phyloP scores from a whole-genome alignment of 2,888 invertebrate species.

The Luperina nickerlii region DNA sequence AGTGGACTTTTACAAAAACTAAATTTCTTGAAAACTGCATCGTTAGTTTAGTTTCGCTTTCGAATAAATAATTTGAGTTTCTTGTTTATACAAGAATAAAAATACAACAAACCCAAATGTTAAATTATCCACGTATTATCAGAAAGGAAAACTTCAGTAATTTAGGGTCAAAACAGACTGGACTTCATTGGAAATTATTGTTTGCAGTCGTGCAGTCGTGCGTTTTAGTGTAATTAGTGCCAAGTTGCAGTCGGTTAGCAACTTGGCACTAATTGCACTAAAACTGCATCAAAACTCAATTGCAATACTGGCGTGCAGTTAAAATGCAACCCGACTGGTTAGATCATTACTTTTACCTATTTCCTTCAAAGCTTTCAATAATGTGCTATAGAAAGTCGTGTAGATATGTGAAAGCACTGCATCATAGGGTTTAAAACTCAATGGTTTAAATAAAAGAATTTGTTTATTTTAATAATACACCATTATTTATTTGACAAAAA shows the following conservation, averaged over 20 bases:
- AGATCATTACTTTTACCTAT: too few species aligned
- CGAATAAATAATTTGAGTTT: background rate
- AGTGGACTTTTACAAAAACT: background rate
- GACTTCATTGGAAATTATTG: background rate
- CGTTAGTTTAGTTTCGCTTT: too few species aligned
- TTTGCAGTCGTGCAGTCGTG: too few species aligned
- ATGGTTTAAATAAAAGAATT: slow-evolving; percentile 68
- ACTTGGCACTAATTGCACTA: too few species aligned
- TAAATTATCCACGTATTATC: background rate
- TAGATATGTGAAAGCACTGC: background rate
- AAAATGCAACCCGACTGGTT: background rate
- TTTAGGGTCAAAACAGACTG: background rate
- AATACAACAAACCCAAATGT: too few species aligned
- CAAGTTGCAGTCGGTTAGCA: too few species aligned
- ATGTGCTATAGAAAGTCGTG: background rate
- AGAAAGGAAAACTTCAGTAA: background rate
- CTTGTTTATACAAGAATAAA: too few species aligned
- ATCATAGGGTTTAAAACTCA: background rate
- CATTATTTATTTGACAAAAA: slow-evolving; percentile 87
- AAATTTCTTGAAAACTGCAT: background rate
- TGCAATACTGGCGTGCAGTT: too few species aligned
- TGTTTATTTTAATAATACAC: slow-evolving; percentile 82
- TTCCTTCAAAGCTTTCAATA: background rate
- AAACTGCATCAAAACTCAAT: background rate
- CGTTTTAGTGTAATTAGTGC: too few species aligned